phyloP scores from a whole-genome alignment of 2,888 invertebrate species.

The Monochamus alternatus region DNA sequence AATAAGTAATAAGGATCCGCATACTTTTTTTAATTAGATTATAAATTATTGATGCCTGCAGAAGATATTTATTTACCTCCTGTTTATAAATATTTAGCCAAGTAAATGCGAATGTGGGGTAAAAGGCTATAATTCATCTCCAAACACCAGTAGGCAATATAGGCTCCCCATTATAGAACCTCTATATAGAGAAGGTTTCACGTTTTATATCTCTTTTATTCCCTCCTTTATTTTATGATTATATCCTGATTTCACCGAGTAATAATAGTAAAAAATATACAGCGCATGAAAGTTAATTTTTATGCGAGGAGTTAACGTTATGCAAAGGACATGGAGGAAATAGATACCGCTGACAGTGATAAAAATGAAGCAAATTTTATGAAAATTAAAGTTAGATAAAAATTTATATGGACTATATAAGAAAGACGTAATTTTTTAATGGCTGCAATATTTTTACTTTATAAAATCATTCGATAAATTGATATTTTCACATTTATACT shows the following conservation, averaged over 20 bases:
- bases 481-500: no score
- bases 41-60: slow-evolving; percentile 25
- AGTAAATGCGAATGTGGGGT: slow-evolving; percentile 53
- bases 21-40: slow-evolving; percentile 15
- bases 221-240: slow-evolving; percentile 66
- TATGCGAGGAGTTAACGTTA: slow-evolving; percentile 53
- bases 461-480: neutral
- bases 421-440: no score
- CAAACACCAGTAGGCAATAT: slow-evolving; percentile 59
- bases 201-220: slow-evolving; percentile 67
- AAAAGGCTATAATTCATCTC: slow-evolving; percentile 47
- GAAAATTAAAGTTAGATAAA: slow-evolving; percentile 33
- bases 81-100: slow-evolving; percentile 51
- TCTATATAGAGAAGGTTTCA: slow-evolving; percentile 63
- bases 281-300: slow-evolving; percentile 66
- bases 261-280: slow-evolving; percentile 66
- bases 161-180: slow-evolving; percentile 63
- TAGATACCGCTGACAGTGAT: slow-evolving; percentile 35
- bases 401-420: slow-evolving; percentile 8
- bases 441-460: neutral
- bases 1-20: neutral
- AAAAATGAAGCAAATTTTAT: slow-evolving; percentile 36
- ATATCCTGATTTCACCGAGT: slow-evolving; percentile 64
- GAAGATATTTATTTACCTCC: slow-evolving; percentile 26
- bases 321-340: slow-evolving; percentile 29